Evolutionary conservation across 1,140 invertebrate genomes (phyloP).

Genomic region (Dreissena polymorpha): DNA sequence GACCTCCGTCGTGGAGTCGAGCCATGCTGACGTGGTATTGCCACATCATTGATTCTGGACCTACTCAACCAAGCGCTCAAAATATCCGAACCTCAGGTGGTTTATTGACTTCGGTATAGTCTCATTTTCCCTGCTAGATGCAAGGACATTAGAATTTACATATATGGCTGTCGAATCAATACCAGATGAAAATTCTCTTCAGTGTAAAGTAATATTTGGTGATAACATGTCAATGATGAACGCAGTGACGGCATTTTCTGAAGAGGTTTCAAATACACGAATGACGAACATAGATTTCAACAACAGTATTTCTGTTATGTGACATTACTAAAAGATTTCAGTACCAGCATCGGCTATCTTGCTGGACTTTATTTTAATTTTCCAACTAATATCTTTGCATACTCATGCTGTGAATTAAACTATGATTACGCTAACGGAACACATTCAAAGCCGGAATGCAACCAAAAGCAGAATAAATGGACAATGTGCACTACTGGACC

Average conservation of each 20-base stretch:
- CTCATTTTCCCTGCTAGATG: slow-evolving; percentile 19
- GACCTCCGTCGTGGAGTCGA: no score
- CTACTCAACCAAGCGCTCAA: neutral
- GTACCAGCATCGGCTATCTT: neutral
- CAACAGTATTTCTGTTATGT: neutral
- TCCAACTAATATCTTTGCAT: slow-evolving; percentile 3
- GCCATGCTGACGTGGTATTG: slow-evolving; percentile 4
- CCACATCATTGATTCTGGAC: slow-evolving; percentile 25
- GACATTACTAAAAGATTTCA: no score
- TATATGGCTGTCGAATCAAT: no score
- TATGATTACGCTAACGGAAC: neutral
- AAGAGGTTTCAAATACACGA: neutral
- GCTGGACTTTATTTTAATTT: slow-evolving; percentile 16
- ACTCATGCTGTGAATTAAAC: neutral
- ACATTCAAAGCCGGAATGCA: neutral
- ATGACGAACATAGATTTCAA: neutral
- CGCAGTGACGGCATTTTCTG: neutral
- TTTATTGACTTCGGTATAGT: slow-evolving; percentile 21
- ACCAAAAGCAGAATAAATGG: neutral
- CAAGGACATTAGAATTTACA: slow-evolving; percentile 14
- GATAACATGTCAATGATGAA: neutral
- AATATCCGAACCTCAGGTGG: slow-evolving; percentile 6
- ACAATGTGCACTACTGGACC: neutral
- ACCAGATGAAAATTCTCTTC: no score
- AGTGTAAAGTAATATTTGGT: no score